These are phyloP conservation scores for Serranus cabrilla DNA, from an alignment of 2,797 vertebrate species.

Conservation along the genomic window DNA sequence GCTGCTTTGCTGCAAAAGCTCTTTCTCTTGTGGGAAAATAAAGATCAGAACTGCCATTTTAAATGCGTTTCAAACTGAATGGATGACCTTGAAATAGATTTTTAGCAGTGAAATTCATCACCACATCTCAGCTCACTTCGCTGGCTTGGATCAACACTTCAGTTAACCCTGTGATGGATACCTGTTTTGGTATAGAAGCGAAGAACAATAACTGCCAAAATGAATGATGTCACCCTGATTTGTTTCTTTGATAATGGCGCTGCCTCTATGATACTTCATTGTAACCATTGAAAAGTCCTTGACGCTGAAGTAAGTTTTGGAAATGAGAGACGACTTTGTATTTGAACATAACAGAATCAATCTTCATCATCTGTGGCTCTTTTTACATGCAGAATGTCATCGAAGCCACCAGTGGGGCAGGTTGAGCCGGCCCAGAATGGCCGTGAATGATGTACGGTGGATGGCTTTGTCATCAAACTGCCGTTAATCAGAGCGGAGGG, in stretches of 20 bases:
- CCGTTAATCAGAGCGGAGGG: conserved; percentile 75
- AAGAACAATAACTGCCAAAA: conserved; percentile 59
- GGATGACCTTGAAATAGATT: conserved; percentile 21
- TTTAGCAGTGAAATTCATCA: conserved; percentile 7
- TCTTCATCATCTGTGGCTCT: conserved; percentile 64
- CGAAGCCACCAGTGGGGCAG: conserved; percentile 60
- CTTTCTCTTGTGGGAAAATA: not conserved
- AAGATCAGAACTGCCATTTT: not conserved
- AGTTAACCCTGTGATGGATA: conserved; percentile 49
- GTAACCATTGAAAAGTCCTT: conserved; percentile 69
- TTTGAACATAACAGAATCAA: conserved; percentile 60
- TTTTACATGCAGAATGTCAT: conserved; percentile 63
- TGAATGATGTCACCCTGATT: conserved; percentile 49
- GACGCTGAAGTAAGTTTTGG: conserved; percentile 55
- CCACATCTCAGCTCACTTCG: conserved; percentile 1
- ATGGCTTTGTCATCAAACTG: conserved; percentile 74
- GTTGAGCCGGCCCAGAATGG: conserved; percentile 47
- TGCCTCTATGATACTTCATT: conserved; percentile 48
- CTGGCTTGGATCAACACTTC: conserved; percentile 33
- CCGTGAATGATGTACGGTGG: conserved; percentile 68
- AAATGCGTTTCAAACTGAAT: conserved; percentile 15
- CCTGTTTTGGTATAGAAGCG: conserved; percentile 20
- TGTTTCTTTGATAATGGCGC: conserved; percentile 48
- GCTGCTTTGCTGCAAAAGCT: not conserved
- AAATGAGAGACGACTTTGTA: conserved; percentile 59